phyloP scores from a whole-genome alignment of 2,888 invertebrate genomes.

The Rhaphigaster nebulosa region DNA sequence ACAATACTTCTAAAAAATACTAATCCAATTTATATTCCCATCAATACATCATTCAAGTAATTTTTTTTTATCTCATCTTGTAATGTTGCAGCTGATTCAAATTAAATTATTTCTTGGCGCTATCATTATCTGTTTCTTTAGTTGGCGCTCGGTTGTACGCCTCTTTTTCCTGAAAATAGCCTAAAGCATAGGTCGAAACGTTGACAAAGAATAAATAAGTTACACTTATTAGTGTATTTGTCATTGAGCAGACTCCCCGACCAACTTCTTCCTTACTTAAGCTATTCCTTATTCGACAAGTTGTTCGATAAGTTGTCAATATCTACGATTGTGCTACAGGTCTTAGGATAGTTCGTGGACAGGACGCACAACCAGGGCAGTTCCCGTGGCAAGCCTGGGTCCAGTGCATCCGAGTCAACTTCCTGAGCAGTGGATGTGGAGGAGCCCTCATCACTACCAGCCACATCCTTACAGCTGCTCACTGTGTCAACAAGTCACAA shows the following conservation, averaged over 20 bases:
- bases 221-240: too few species aligned
- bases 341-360: not conserved
- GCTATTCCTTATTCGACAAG: not conserved
- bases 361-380: not conserved
- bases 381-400: conserved; percentile 48
- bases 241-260: too few species aligned
- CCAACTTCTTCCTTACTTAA: too few species aligned
- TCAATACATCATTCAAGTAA: not conserved
- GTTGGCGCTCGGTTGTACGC: too few species aligned
- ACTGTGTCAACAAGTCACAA: conserved; percentile 48
- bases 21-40: too few species aligned
- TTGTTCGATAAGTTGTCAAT: not conserved
- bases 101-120: too few species aligned
- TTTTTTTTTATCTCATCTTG: not conserved
- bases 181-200: too few species aligned
- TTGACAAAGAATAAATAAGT: too few species aligned
- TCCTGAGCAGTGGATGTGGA: not conserved
- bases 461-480: conserved; percentile 53
- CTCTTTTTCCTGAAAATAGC: too few species aligned
- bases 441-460: not conserved
- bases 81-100: not conserved
- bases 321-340: not conserved
- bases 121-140: too few species aligned
- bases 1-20: too few species aligned
- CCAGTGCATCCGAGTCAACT: not conserved